Evolutionary conservation across 2,797 vertebrate species (phyloP).

Genomic region (Sebastes matsubarae): DNA sequence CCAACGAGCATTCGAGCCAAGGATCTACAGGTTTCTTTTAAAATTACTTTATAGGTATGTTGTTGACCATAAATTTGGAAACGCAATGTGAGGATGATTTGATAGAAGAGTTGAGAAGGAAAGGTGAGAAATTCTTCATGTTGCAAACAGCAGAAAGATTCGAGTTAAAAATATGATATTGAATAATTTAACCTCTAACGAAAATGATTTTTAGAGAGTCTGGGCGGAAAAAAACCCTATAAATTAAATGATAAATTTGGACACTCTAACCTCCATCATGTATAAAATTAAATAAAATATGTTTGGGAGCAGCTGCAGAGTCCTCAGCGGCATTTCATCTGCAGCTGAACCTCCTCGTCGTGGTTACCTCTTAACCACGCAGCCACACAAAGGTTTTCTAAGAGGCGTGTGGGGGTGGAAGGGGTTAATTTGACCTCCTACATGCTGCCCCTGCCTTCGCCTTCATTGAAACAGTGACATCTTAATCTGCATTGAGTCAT

Average conservation of each 20-base stretch:
- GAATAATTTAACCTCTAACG: not conserved
- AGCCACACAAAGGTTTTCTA: slow-evolving; percentile 8
- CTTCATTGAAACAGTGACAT: slow-evolving; percentile 67
- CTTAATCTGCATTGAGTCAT: slow-evolving; percentile 71
- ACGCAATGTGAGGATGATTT: not conserved
- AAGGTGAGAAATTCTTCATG: not conserved
- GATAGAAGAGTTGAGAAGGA: not conserved
- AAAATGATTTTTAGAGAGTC: not conserved
- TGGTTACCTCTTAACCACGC: slow-evolving; percentile 38
- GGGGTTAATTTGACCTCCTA: slow-evolving; percentile 67
- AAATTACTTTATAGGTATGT: not conserved
- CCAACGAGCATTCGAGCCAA: not conserved
- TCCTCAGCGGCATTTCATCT: not conserved
- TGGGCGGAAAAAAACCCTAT: not conserved
- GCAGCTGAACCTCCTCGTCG: slow-evolving; percentile 11
- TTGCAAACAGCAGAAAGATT: not conserved
- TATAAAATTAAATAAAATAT: slow-evolving; percentile 12
- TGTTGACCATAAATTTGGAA: not conserved
- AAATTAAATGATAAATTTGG: slow-evolving; percentile 10
- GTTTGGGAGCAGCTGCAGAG: slow-evolving; percentile 16
- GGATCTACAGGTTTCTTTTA: not conserved
- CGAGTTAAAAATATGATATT: not conserved
- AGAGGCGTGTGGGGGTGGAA: slow-evolving; percentile 19
- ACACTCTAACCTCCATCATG: not conserved
- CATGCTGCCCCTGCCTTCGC: slow-evolving; percentile 46